phyloP scores from a whole-genome alignment of 2,113 vertebrate genomes.

The Hippocampus guttulatus region DNA sequence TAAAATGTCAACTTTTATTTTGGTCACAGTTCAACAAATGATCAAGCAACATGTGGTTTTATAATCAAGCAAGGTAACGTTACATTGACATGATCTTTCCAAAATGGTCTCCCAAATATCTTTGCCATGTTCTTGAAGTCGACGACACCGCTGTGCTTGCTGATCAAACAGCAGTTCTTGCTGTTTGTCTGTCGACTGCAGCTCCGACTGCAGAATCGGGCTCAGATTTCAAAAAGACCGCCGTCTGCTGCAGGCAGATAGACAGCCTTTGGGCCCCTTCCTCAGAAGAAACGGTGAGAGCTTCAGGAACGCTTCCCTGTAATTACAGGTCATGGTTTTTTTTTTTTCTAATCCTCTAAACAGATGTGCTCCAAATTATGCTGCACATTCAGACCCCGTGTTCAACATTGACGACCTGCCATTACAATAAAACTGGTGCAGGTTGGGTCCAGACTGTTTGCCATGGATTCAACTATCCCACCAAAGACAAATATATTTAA shows the following conservation, averaged over 20 bases:
- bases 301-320: constrained; percentile 55
- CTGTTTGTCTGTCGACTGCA: constrained; percentile 28
- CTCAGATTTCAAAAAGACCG: constrained; percentile 65
- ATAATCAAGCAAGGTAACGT: constrained; percentile 8
- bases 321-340: constrained; percentile 65
- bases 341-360: constrained; percentile 58
- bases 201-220: constrained; percentile 29
- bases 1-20: not conserved
- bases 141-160: constrained; percentile 18
- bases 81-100: not conserved
- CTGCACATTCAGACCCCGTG: constrained; percentile 35
- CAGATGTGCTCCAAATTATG: constrained; percentile 61
- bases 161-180: constrained; percentile 30
- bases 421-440: constrained; percentile 44
- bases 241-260: constrained; percentile 46
- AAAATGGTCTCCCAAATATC: constrained; percentile 11
- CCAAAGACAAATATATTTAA: too few relatives aligned
- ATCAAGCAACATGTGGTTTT: not conserved
- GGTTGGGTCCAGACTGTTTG: not conserved
- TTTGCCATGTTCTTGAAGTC: constrained; percentile 29
- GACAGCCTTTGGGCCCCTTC: constrained; percentile 44
- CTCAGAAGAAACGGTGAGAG: constrained; percentile 48
- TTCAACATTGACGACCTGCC: constrained; percentile 45
- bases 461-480: not conserved
- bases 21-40: constrained; percentile 10